A percentile compares a stretch with the other conserved stretches of the same genome.
Evolutionary conservation across 2,888 invertebrate species (phyloP).

Genomic region (Drosophila multiciliata): DNA sequence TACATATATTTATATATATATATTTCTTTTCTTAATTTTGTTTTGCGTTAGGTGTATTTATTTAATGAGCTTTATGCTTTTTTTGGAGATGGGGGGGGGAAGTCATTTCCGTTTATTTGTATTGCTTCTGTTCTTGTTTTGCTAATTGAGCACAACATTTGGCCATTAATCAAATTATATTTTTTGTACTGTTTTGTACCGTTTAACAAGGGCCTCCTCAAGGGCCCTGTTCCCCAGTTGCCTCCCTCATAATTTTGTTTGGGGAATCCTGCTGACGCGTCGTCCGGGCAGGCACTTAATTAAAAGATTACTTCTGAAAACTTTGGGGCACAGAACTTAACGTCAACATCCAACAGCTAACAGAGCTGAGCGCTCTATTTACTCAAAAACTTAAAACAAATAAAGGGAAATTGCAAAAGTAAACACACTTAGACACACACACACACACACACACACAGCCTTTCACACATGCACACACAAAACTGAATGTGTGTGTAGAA

Average conservation of each 20-base stretch:
- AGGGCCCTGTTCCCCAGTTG: conserved; percentile 27
- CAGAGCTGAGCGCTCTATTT: conserved; percentile 56
- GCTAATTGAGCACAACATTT: conserved; percentile 79
- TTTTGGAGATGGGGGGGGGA: conserved; percentile 5
- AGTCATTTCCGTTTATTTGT: conserved; percentile 38
- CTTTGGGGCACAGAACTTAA: conserved; percentile 68
- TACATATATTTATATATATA: background rate
- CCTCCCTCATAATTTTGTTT: conserved; percentile 51
- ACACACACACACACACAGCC: conserved; percentile 27
- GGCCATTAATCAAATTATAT: conserved; percentile 80
- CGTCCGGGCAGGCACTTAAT: conserved; percentile 67
- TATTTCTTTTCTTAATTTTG: conserved; percentile 7
- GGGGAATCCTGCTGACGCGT: background rate
- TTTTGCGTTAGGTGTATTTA: conserved; percentile 41
- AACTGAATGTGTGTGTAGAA: conserved; percentile 29
- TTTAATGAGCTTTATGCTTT: conserved; percentile 37
- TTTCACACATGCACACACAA: conserved; percentile 17
- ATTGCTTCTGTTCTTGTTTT: conserved; percentile 41
- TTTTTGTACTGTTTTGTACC: conserved; percentile 29
- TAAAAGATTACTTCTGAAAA: conserved; percentile 78
- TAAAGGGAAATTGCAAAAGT: conserved; percentile 76
- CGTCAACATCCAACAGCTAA: conserved; percentile 65
- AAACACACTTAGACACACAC: conserved; percentile 72
- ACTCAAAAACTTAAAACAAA: conserved; percentile 74
- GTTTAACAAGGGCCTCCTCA: conserved; percentile 30